These are phyloP conservation scores for Electrophaes corylata DNA, from an alignment of 2,888 invertebrate species.

Conservation along the genomic window DNA sequence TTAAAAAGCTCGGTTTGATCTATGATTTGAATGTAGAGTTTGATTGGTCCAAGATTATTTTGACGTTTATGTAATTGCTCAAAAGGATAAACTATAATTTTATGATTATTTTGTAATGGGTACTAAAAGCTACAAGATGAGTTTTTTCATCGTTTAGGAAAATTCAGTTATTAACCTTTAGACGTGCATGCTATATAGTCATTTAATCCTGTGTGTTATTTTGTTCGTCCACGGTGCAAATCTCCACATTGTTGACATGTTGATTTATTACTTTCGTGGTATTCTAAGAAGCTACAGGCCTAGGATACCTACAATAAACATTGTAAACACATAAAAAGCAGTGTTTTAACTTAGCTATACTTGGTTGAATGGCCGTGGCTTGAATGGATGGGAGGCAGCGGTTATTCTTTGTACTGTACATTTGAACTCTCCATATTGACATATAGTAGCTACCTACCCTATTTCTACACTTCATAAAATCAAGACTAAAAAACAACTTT, in stretches of 20 bases:
- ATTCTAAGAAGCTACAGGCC: constrained; percentile 30
- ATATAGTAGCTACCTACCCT: not conserved
- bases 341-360: not conserved
- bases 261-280: constrained; percentile 33
- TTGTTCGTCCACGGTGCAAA: constrained; percentile 10
- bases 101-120: constrained; percentile 28
- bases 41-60: constrained; percentile 51
- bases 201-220: constrained; percentile 24
- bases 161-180: constrained; percentile 9
- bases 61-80: constrained; percentile 57
- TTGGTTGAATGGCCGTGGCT: too few relatives aligned
- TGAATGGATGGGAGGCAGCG: too few relatives aligned
- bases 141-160: not conserved
- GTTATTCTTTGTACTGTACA: too few relatives aligned
- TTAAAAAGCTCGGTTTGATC: constrained; percentile 63
- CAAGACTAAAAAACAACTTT: not conserved
- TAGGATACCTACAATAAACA: constrained; percentile 10
- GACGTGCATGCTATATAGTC: constrained; percentile 9
- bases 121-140: not conserved
- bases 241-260: constrained; percentile 26
- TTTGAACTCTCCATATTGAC: too few relatives aligned
- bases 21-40: constrained; percentile 58
- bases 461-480: not conserved
- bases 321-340: constrained; percentile 3
- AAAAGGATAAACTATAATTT: constrained; percentile 47